Evolutionary conservation across 2,113 vertebrate genomes (phyloP).

Genomic region (Notechis scutatus): DNA sequence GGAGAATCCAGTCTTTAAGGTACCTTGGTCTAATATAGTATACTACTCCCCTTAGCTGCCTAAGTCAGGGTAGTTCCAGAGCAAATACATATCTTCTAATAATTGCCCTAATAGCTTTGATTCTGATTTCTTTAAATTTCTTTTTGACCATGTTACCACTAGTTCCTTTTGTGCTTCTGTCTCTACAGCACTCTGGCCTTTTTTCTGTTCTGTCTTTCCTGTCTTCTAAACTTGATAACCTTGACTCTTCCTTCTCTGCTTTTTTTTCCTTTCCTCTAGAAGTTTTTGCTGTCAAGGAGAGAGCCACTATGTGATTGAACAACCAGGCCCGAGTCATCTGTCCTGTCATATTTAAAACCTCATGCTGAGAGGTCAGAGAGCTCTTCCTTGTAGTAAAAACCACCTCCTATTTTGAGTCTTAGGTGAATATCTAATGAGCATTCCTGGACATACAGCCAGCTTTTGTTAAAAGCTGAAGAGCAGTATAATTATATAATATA

Average conservation of each 20-base stretch:
- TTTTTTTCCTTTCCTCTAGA: constrained; percentile 62
- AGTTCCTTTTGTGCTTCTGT: constrained; percentile 1
- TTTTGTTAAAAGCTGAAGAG: background rate
- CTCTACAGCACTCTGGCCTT: constrained; percentile 25
- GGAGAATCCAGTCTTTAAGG: background rate
- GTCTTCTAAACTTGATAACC: constrained; percentile 39
- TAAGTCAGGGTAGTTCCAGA: background rate
- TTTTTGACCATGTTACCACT: background rate
- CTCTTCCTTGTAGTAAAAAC: constrained; percentile 31
- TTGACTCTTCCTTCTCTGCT: constrained; percentile 52
- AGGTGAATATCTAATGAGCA: constrained; percentile 36
- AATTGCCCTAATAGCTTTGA: background rate
- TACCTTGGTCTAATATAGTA: background rate
- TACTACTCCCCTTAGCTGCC: background rate
- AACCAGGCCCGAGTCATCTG: constrained; percentile 50
- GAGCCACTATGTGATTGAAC: constrained; percentile 48
- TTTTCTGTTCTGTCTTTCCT: constrained; percentile 37
- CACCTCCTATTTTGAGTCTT: constrained; percentile 14
- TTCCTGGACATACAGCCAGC: constrained; percentile 11
- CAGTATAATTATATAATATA: too few relatives aligned
- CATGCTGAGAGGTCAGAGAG: constrained; percentile 47
- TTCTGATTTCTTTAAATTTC: background rate
- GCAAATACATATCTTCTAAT: background rate
- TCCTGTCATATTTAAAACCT: constrained; percentile 43
- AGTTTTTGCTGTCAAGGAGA: constrained; percentile 53